Evolutionary conservation across 2,797 vertebrate genomes (phyloP).

Genomic region (Brachyrhaphis roseni): DNA sequence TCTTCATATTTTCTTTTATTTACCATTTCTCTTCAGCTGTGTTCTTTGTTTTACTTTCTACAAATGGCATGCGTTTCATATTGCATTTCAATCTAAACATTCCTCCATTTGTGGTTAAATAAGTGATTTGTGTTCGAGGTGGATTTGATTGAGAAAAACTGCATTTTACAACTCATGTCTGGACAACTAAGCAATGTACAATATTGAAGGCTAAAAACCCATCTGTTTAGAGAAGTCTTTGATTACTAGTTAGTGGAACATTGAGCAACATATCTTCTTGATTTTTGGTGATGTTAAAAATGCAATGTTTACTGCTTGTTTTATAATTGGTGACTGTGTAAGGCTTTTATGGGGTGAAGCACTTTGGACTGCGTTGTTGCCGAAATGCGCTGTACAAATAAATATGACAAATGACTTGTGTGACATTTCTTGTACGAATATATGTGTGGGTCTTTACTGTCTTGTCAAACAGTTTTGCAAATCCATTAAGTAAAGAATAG

Average conservation of each 20-base stretch:
- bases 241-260: no score
- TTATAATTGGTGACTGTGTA: no score
- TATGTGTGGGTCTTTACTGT: neutral
- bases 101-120: slow-evolving; percentile 29
- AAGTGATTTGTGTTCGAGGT: slow-evolving; percentile 38
- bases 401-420: neutral
- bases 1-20: slow-evolving; percentile 17
- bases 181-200: neutral
- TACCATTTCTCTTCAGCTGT: slow-evolving; percentile 33
- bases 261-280: no score
- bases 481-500: neutral
- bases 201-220: no score
- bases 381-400: no score
- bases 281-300: no score
- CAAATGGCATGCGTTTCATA: slow-evolving; percentile 31
- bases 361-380: no score
- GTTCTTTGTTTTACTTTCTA: slow-evolving; percentile 44
- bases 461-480: neutral
- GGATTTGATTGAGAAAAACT: slow-evolving; percentile 1
- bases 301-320: no score
- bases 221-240: no score
- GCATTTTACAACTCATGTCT: neutral
- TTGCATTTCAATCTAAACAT: slow-evolving; percentile 49
- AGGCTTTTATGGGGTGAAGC: no score
- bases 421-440: neutral